Evolutionary conservation across 2,113 vertebrate genomes (phyloP).

Genomic region (Bolborhynchus lineola): DNA sequence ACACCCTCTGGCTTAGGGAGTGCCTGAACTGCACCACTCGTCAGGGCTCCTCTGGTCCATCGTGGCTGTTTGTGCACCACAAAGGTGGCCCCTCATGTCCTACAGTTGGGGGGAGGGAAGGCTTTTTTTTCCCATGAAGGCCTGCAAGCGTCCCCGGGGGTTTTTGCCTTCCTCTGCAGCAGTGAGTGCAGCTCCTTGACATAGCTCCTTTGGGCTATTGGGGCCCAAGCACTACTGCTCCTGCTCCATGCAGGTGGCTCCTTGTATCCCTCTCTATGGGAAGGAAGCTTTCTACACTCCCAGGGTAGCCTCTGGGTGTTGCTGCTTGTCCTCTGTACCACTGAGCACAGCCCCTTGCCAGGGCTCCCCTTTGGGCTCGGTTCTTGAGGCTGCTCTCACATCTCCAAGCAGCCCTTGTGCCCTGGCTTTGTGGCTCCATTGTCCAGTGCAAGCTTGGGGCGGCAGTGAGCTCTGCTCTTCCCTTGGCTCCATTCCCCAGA

Average conservation of each 20-base stretch:
- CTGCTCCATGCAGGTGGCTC: neutral
- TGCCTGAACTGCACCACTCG: neutral
- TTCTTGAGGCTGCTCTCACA: neutral
- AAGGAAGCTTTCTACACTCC: neutral
- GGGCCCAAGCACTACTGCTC: neutral
- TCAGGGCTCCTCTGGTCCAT: neutral
- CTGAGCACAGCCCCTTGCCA: neutral
- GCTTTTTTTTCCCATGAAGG: no score
- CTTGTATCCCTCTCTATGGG: neutral
- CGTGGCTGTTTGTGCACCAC: neutral
- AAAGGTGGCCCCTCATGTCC: neutral
- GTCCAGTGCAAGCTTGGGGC: neutral
- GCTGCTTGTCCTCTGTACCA: neutral
- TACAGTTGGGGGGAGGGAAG: neutral
- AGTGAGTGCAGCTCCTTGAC: neutral
- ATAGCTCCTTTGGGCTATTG: neutral
- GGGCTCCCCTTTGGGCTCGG: accelerated
- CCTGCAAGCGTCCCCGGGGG: neutral
- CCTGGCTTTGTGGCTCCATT: neutral
- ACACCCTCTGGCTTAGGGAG: neutral
- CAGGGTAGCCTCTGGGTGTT: neutral
- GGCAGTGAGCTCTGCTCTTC: neutral
- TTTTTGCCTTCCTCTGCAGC: neutral
- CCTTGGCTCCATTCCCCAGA: neutral
- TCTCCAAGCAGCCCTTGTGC: neutral